Conservation (phyloP, 1,140 invertebrate species). For the Oryctes rhinoceros region DNA sequence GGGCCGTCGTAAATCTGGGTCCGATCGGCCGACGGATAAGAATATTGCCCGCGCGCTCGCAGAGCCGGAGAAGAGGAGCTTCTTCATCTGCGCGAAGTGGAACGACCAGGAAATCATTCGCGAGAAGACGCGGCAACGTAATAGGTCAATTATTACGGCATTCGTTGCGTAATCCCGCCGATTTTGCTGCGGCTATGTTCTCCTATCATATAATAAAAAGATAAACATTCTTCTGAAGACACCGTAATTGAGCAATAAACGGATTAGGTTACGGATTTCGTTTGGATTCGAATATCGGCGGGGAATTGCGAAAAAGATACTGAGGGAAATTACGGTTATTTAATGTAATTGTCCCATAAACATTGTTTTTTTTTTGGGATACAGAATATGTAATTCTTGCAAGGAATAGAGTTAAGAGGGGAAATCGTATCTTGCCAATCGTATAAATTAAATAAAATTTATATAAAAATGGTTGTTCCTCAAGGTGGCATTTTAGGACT, state of each 20-base stretch:
- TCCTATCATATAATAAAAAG: conserved; percentile 2
- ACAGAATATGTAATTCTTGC: too few species aligned
- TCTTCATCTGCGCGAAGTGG: conserved; percentile 39
- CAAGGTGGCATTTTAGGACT: too few species aligned
- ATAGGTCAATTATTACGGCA: conserved; percentile 50
- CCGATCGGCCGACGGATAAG: conserved; percentile 21
- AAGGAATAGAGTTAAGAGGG: too few species aligned
- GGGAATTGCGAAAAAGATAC: too few species aligned
- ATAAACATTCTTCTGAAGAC: background rate
- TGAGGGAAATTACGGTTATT: too few species aligned
- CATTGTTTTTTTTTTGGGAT: too few species aligned
- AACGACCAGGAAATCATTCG: conserved; percentile 37
- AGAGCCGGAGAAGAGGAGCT: background rate
- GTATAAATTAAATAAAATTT: too few species aligned
- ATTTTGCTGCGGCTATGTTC: conserved; percentile 2
- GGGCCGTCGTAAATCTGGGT: conserved; percentile 28
- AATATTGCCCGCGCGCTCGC: background rate
- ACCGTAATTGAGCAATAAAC: background rate
- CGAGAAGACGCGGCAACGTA: conserved; percentile 44
- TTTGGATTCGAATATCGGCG: background rate
- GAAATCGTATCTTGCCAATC: too few species aligned
- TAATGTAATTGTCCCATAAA: too few species aligned
- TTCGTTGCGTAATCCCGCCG: conserved; percentile 44
- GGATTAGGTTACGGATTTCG: background rate
- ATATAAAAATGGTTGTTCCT: too few species aligned